Base-by-base conservation (phyloP, 2,888 invertebrate species). In the Baronia brevicornis region DNA sequence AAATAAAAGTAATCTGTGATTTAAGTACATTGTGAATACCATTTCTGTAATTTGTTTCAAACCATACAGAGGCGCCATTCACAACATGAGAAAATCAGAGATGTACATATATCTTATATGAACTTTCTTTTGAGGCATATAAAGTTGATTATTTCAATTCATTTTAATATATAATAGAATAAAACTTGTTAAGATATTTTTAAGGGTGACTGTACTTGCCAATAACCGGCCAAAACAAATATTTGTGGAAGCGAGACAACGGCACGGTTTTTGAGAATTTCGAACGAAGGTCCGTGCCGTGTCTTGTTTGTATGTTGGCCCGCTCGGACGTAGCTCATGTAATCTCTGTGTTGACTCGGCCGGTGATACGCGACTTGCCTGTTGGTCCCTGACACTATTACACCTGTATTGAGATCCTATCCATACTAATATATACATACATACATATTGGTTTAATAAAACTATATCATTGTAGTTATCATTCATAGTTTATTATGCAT, bases 211-310 rank as follows among this genome's bases (percentile, higher is more conserved):
- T 41, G 63, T 74, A 66, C 67, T 60, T 48, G 70, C 71, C 79
- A 82, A 79, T 82, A 80, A 74, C 79, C 66, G 75, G 62, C 66
- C 68, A 66, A 54, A 49, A 61, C 60, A 68, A 82, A 80, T 80
- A 80, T 84, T 80, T 59, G 58, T 63, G 57, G 53, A 60, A 59
- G 60, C 62, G 75, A 74, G 75, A 78, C 78, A 74, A 74, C 72
- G 69, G 51, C 60, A 49, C 55, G 71, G 71, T 79, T 84, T 82
- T 84, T 80, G 79, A 82, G 80, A 78, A 80, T 74, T 73, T 61
- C 66, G 68, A 70, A 70, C 73, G 72, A 74, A 72, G 71, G 70
- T 67, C 59, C 64, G 60, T 41, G 51, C 42, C 33, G 36, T 30
- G 43, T 27, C 23, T 51, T 63, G 49, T 63, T 56, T 57, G 51